Conservation (phyloP, 2,888 invertebrate genomes). For the Philaethria dido region DNA sequence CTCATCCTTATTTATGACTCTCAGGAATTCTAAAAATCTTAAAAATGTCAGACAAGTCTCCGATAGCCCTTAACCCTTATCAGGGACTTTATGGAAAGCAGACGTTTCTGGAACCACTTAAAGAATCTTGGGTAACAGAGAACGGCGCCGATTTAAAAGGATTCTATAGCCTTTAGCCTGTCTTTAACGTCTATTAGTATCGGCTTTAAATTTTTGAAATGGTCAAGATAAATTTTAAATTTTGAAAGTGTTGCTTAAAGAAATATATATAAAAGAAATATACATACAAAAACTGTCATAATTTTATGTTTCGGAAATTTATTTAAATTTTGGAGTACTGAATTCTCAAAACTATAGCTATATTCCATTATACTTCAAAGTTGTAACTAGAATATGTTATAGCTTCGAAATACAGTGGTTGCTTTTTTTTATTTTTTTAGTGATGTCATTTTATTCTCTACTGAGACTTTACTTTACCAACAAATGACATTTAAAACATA, state of each 20-base stretch:
- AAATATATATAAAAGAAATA: neutral
- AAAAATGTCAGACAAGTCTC: constrained; percentile 48
- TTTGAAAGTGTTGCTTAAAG: constrained; percentile 12
- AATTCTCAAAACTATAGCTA: too few species aligned
- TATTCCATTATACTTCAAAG: too few species aligned
- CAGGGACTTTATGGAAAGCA: constrained; percentile 71
- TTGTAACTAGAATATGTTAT: too few species aligned
- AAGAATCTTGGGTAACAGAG: constrained; percentile 42
- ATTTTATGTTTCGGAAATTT: too few species aligned
- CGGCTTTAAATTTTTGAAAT: constrained; percentile 44
- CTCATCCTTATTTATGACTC: constrained; percentile 33
- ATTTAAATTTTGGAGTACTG: too few species aligned
- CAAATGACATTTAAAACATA: too few species aligned
- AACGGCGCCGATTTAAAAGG: constrained; percentile 46
- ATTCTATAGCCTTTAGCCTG: constrained; percentile 43
- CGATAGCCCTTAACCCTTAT: constrained; percentile 62
- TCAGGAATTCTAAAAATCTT: constrained; percentile 46
- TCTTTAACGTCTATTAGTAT: constrained; percentile 52
- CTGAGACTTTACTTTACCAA: too few species aligned
- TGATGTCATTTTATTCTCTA: too few species aligned
- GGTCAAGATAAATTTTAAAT: constrained; percentile 24
- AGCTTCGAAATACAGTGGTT: too few species aligned
- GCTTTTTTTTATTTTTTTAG: too few species aligned
- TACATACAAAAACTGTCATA: neutral
- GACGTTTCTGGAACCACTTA: constrained; percentile 66